Evolutionary conservation across 2,888 invertebrate genomes (phyloP).

Genomic region (Hesperia comma): DNA sequence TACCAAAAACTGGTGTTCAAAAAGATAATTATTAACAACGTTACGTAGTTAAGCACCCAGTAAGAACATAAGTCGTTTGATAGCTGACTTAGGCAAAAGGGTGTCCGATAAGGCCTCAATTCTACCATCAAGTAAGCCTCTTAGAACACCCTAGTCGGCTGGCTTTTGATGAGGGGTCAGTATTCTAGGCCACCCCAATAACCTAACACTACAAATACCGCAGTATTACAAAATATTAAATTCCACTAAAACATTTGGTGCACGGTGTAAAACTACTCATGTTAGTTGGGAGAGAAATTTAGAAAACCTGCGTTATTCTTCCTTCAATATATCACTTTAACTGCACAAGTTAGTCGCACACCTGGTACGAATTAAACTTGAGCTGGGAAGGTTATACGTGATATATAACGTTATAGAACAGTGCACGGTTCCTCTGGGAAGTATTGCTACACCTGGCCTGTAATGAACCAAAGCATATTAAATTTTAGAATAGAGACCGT

Average conservation of each 20-base stretch:
- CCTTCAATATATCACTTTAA: slow-evolving; percentile 38
- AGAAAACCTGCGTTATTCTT: slow-evolving; percentile 23
- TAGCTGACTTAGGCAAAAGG: no score
- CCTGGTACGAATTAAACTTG: slow-evolving; percentile 36
- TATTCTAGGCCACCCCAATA: no score
- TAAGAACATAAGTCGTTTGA: no score
- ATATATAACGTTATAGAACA: slow-evolving; percentile 22
- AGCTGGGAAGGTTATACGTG: slow-evolving; percentile 21
- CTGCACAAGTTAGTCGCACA: slow-evolving; percentile 35
- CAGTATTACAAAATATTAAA: not conserved
- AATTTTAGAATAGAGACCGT: no score
- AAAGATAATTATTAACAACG: not conserved
- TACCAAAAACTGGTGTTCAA: not conserved
- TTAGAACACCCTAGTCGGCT: no score
- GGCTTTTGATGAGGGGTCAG: no score
- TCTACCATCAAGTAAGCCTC: no score
- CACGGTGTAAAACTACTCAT: slow-evolving; percentile 26
- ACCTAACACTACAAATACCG: not conserved
- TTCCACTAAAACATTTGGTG: slow-evolving; percentile 10
- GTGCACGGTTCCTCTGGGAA: not conserved
- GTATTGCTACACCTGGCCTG: not conserved
- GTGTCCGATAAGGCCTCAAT: no score
- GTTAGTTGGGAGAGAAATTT: slow-evolving; percentile 32
- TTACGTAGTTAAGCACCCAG: no score
- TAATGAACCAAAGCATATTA: not conserved